Evolutionary conservation across 2,888 invertebrate genomes (phyloP).

Genomic region (Platycheirus albimanus): DNA sequence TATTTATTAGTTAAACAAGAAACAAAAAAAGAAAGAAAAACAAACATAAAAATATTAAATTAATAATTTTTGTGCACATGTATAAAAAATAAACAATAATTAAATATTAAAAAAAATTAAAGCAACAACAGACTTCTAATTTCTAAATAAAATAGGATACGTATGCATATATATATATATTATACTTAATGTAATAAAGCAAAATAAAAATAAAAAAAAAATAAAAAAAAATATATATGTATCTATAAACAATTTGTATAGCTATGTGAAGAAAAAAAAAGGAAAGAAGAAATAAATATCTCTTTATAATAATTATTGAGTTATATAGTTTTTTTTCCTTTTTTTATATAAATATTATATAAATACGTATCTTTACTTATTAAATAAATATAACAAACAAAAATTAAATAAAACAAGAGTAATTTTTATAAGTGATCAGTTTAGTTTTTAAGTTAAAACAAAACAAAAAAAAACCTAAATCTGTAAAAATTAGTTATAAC

Average conservation of each 20-base stretch:
- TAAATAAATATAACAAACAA: slow-evolving; percentile 23
- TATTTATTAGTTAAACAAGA: slow-evolving; percentile 47
- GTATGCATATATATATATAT: slow-evolving; percentile 65
- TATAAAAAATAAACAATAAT: slow-evolving; percentile 64
- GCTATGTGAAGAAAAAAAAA: slow-evolving; percentile 52
- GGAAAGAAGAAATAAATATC: slow-evolving; percentile 48
- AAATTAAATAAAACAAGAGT: slow-evolving; percentile 45
- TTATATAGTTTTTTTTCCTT: slow-evolving; percentile 66
- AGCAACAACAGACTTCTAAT: slow-evolving; percentile 71
- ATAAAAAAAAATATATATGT: slow-evolving; percentile 10
- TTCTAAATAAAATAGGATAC: slow-evolving; percentile 69
- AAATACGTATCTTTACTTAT: slow-evolving; percentile 69
- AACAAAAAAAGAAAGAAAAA: too few species aligned
- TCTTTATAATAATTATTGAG: slow-evolving; percentile 64
- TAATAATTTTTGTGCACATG: slow-evolving; percentile 63
- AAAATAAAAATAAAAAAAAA: slow-evolving; percentile 33
- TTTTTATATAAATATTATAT: too few species aligned
- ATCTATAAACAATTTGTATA: slow-evolving; percentile 68
- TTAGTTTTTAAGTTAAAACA: slow-evolving; percentile 50
- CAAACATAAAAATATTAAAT: slow-evolving; percentile 33
- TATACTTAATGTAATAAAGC: slow-evolving; percentile 63
- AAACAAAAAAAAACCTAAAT: slow-evolving; percentile 29
- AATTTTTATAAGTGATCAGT: slow-evolving; percentile 66
- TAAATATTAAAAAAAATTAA: slow-evolving; percentile 41
- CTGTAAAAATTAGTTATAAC: slow-evolving; percentile 70